Base-by-base conservation (phyloP, 2,113 vertebrate genomes). In the Eira barbara region DNA sequence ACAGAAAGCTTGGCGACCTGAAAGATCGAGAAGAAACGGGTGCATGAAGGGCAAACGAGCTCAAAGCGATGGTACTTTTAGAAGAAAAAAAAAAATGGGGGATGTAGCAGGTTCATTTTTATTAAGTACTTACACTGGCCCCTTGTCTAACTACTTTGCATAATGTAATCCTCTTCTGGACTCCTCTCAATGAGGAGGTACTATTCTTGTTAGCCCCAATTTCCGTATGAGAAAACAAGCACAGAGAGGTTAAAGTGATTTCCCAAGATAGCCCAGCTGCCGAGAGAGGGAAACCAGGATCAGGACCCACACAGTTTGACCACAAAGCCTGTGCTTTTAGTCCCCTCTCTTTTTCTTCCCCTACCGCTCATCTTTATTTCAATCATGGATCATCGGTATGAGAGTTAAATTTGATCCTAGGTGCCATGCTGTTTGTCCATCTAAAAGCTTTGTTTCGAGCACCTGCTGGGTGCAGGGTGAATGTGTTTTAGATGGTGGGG, bases 181-280 rank as follows among this genome's bases (percentile, higher is more conserved):
- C 27, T 42, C 47, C 36, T 76, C 27, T 36, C 47, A 27, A 27
- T 2, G 8, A 52, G 20, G 71, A 83, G 82, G 34, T 63, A 7
- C 57, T 73, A 45, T 79, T 73, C 49, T 79, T n/a, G 61, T 95
- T 55, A 84, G 29, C 27, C 25, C 36, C 15, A 55, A 21, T 83
- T 96, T 78, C 89, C 18, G 59, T 74, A 31, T 95, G n/a, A 93
- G 74, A 55, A 81, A 88, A 89, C 39, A 82, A 67, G 79, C 73
- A 89, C n/a, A 52, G 39, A 52, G 39, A 83, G 55, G 18, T 91
- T 59, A 59, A 78, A 47, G 20, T 7, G 55, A 8, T 84, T 29
- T n/a, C 47, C 79, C 34, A 55, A 39, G 52, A 29, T 80, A n/a
- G 42, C 81, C 55, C 36, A 88, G 82, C 76, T 39, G 2, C 69